A percentile compares a stretch with the other conserved stretches of the same genome.
Evolutionary conservation across 1,140 invertebrate genomes (phyloP).

Genomic region (Cylas formicarius): DNA sequence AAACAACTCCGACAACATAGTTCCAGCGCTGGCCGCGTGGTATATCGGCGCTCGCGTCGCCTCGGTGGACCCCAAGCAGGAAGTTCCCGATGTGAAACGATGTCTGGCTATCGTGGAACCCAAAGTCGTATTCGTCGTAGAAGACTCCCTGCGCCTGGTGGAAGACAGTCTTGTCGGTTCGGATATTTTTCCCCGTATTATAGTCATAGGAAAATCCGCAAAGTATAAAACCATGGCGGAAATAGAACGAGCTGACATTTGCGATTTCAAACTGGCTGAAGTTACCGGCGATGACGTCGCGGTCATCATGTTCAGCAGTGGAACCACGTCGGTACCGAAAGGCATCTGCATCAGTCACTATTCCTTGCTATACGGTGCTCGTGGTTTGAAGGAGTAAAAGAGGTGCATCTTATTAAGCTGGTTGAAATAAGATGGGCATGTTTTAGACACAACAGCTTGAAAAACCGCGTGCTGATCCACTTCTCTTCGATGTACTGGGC

Average conservation of each 20-base stretch:
- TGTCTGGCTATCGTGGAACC: too few relatives aligned
- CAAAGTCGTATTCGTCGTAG: conserved; percentile 5
- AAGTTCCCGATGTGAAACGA: too few relatives aligned
- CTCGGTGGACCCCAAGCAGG: conserved; percentile 15
- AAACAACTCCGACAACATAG: conserved; percentile 45
- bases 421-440: too few relatives aligned
- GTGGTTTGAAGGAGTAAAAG: too few relatives aligned
- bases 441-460: too few relatives aligned
- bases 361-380: too few relatives aligned
- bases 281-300: conserved; percentile 17
- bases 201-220: conserved; percentile 21
- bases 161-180: conserved; percentile 6
- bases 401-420: not conserved
- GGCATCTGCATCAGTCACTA: conserved; percentile 30
- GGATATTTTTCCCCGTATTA: conserved; percentile 13
- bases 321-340: conserved; percentile 30
- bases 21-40: conserved; percentile 43
- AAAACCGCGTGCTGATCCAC: conserved; percentile 13
- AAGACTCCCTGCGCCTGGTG: conserved; percentile 3
- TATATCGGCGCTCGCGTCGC: conserved; percentile 38
- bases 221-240: conserved; percentile 18
- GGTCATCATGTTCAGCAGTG: conserved; percentile 29
- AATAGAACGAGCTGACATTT: conserved; percentile 8
- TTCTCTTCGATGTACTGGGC: conserved; percentile 30
- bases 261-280: conserved; percentile 14